Base-by-base conservation (phyloP, 2,113 vertebrate species). In the Micromys minutus region DNA sequence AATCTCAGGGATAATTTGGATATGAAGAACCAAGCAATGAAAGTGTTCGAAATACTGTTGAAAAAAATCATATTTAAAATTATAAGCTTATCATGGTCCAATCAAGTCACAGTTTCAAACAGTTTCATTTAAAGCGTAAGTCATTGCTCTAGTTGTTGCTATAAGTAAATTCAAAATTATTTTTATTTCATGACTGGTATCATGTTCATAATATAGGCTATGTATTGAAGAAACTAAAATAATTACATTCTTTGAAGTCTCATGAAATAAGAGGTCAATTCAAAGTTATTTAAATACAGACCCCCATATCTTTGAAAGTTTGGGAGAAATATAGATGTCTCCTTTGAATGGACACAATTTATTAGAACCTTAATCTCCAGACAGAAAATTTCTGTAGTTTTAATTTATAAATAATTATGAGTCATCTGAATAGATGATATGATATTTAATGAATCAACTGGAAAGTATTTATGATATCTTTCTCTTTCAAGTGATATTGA, bases 1-100 rank as follows among this genome's bases (percentile, higher is more conserved):
- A 96, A 94, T 90, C 8, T 77, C 15, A 61, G 50, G 6, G 1
- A 71, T 36, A 93, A 71, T 75, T 71, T 17, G 92, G 52, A 93
- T 83, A 63, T 39, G 50, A 17, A 94, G 69, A 92, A 55, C 1
- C 63, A 42, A 22, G 34, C 17, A 13, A 92, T 84, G 12, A 87
- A 26, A 59, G n/a, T 39, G 24, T 17, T 84, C 13, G 77, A 52
- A 29, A 65, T 69, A 77, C 26, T 75, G 5, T 17, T 83, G 77
- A 95, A 63, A 86, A 83, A 69, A 80, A 67, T 5, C 3, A 16
- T 86, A n/a, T 19, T 45, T 74, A 63, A 39, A 93, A 79, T 55
- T 91, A 87, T 31, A 87, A 26, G 45, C 4, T 34, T 85, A 1
- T 67, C 72, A 89, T 12, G 75, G 6, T 9, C n/a, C 26, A 4